Conservation (phyloP, 2,888 invertebrate genomes). For the Synergus umbraculus region DNA sequence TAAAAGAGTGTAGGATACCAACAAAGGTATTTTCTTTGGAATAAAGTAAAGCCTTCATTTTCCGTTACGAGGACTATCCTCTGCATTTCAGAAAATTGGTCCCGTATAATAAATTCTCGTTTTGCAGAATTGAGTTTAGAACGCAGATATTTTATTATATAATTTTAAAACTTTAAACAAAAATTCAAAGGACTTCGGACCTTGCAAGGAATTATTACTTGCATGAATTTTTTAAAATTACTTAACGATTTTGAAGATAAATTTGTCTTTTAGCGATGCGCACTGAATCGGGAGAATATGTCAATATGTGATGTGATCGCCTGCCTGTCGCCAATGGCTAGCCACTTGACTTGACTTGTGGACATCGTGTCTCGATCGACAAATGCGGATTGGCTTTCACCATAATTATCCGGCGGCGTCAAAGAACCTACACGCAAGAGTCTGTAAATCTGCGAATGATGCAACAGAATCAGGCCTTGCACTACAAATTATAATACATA, state of each 20-base stretch:
- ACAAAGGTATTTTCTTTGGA: not conserved
- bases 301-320: not conserved
- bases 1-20: not conserved
- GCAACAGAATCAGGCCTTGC: slow-evolving; percentile 32
- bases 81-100: not conserved
- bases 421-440: slow-evolving; percentile 25
- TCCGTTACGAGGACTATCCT: not conserved
- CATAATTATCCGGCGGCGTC: slow-evolving; percentile 32
- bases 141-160: not conserved
- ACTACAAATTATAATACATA: slow-evolving; percentile 3
- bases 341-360: slow-evolving; percentile 31
- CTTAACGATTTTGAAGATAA: not conserved
- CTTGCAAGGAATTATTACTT: too few species aligned
- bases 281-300: not conserved
- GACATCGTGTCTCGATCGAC: slow-evolving; percentile 35
- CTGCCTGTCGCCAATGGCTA: not conserved
- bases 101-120: not conserved
- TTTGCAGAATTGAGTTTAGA: not conserved
- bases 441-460: slow-evolving; percentile 25
- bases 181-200: too few species aligned
- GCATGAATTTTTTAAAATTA: too few species aligned
- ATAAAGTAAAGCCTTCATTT: not conserved
- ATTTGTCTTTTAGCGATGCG: not conserved
- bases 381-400: slow-evolving; percentile 39
- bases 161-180: too few species aligned